phyloP scores from a whole-genome alignment of 1,140 invertebrate species.

The Hermetia illucens region DNA sequence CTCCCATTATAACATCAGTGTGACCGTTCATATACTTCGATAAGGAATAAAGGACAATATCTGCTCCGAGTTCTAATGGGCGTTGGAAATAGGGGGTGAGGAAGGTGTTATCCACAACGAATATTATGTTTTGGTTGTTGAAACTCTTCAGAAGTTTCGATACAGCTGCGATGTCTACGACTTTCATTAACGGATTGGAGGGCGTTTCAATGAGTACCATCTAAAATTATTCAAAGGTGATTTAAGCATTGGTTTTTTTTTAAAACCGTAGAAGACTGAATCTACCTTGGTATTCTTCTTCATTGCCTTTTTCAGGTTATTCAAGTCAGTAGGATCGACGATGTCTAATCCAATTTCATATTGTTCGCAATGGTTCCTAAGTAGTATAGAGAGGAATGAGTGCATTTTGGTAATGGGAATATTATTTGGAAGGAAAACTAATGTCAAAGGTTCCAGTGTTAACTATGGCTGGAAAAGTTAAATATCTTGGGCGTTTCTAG shows the following conservation, averaged over 20 bases:
- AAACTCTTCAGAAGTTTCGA: conserved; percentile 37
- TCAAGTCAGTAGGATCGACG: conserved; percentile 50
- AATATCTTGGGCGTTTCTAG: no score
- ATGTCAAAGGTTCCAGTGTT: no score
- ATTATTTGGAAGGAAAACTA: no score
- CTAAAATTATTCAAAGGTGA: no score
- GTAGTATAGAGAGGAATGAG: no score
- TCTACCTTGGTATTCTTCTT: conserved; percentile 59
- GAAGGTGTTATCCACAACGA: conserved; percentile 61
- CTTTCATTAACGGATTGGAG: conserved; percentile 72
- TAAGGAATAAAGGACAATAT: conserved; percentile 49
- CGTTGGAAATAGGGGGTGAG: conserved; percentile 42
- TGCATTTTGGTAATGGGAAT: no score
- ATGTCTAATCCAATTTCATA: conserved; percentile 52
- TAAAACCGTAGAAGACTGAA: no score
- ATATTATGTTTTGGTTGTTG: conserved; percentile 37
- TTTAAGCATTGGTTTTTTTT: no score
- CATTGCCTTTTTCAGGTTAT: conserved; percentile 45
- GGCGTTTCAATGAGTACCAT: conserved; percentile 81
- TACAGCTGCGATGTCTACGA: conserved; percentile 64
- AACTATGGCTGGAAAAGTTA: no score
- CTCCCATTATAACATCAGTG: conserved; percentile 57
- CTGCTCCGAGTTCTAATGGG: conserved; percentile 49
- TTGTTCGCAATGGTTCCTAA: conserved; percentile 36
- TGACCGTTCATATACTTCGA: conserved; percentile 65